Percentiles rank a stretch among this genome's conserved stretches.
Conservation (phyloP, 2,797 vertebrate genomes). For the Clarias platycephalus region DNA sequence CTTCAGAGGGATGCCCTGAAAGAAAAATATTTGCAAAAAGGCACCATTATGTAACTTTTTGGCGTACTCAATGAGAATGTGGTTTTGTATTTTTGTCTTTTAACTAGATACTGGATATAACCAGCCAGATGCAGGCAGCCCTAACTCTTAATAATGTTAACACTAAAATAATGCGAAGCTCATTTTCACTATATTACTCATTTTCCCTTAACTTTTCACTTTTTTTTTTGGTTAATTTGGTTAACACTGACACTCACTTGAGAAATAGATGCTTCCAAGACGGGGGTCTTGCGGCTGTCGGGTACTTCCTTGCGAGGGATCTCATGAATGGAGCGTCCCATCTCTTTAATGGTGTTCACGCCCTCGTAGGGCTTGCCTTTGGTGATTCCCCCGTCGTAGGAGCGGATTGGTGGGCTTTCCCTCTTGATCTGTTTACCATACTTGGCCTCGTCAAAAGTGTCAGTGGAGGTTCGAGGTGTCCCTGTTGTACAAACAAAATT, state of each 20-base stretch:
- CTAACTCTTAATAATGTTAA: neutral
- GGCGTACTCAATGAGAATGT: neutral
- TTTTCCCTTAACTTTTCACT: neutral
- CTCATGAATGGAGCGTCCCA: constrained; percentile 97
- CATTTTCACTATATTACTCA: neutral
- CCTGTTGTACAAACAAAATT: constrained; percentile 71
- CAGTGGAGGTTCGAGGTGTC: constrained; percentile 87
- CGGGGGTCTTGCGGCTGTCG: constrained; percentile 88
- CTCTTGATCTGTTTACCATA: constrained; percentile 95
- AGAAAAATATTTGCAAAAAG: neutral
- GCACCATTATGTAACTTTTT: neutral
- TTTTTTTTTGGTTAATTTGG: neutral
- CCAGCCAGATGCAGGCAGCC: neutral
- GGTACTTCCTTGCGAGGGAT: constrained; percentile 78
- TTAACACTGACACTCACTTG: constrained; percentile 75
- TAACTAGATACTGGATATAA: neutral
- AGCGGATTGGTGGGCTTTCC: constrained; percentile 91
- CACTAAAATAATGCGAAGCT: neutral
- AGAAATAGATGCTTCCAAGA: constrained; percentile 88
- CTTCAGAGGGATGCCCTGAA: constrained; percentile 80
- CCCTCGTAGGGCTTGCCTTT: constrained; percentile 96
- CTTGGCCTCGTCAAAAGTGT: constrained; percentile 90
- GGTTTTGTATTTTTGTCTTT: neutral
- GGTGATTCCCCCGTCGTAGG: constrained; percentile 91
- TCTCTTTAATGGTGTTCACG: constrained; percentile 96